Conservation (phyloP, 1,140 invertebrate genomes). For the Drosophila prosaltans region DNA sequence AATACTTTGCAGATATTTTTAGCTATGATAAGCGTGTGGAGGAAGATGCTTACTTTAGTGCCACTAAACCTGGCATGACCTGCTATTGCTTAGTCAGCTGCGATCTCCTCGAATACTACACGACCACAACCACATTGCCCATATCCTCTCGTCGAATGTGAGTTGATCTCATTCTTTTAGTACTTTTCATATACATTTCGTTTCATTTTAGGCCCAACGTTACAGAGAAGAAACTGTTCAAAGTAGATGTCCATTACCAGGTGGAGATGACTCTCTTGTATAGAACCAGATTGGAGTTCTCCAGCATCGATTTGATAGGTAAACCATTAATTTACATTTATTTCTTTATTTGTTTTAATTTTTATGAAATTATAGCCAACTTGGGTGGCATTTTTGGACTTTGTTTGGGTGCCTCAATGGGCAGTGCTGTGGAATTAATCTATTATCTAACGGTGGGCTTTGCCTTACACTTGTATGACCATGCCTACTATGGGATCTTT, state of each 20-base stretch:
- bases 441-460: slow-evolving; percentile 81
- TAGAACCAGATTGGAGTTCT: slow-evolving; percentile 69
- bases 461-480: slow-evolving; percentile 63
- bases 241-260: slow-evolving; percentile 75
- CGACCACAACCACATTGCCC: slow-evolving; percentile 65
- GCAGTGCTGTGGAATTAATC: slow-evolving; percentile 81
- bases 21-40: slow-evolving; percentile 70
- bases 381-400: slow-evolving; percentile 82
- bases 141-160: slow-evolving; percentile 23
- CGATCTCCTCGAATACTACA: slow-evolving; percentile 68
- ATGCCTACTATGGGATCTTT: slow-evolving; percentile 55
- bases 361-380: slow-evolving; percentile 46
- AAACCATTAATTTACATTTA: neutral
- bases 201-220: slow-evolving; percentile 20
- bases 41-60: slow-evolving; percentile 69
- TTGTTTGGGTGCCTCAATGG: slow-evolving; percentile 82
- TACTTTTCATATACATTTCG: neutral
- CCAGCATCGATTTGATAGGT: slow-evolving; percentile 71
- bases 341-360: neutral
- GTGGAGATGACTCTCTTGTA: slow-evolving; percentile 65
- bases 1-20: slow-evolving; percentile 63
- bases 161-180: no score
- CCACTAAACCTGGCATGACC: slow-evolving; percentile 71
- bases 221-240: slow-evolving; percentile 45
- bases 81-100: slow-evolving; percentile 71